Base-by-base conservation (phyloP, 2,113 vertebrate species). In the Thamnophis sirtalis region DNA sequence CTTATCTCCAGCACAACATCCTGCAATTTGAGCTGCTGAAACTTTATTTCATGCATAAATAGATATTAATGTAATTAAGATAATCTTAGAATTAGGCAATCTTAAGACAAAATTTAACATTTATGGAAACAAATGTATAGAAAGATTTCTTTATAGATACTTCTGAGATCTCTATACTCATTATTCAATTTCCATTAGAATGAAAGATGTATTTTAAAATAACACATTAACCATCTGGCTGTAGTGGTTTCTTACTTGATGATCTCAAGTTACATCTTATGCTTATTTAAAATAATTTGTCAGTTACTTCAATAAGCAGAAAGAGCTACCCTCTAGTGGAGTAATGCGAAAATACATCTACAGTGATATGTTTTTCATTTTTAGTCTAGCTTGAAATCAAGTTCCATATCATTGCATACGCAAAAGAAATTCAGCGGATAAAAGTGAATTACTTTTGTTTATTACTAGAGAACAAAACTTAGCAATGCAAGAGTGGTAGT, bases 351-450 rank as follows among this genome's bases (percentile, higher is more conserved):
- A 94, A 94, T 87, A 56, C 48, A 92, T 22, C 50, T 91, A 8
- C 89, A 7, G 13, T n/a, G 24, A 90, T 9, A 26, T n/a, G 17
- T 53, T 92, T 91, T 58, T 91, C 92, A 93, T 94, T 80, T 88
- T 88, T 21, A 87, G 60, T 2, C 5, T 13, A 73, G n/a, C 24
- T 49, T 24, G 50, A 33, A 87, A 84, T 11, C 10, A 92, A 0
- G 33, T 60, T 50, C 28, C n/a, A n/a, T 50, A 38, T 5, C 33
- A 28, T 26, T 26, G 13, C 28, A 24, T 21, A n/a, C 3, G 3
- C 2, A 28, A 54, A 9, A 50, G 4, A 17, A 56, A 88, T 92
- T 55, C 24, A 24, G 53, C 56, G 5, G 43, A 24, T 24, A 84
- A n/a, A 38, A 80, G 60, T 24, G 24, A 86, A 9, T n/a, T 68